Evolutionary conservation across 2,797 vertebrate species (phyloP).

Genomic region (Setipinna tenuifilis): DNA sequence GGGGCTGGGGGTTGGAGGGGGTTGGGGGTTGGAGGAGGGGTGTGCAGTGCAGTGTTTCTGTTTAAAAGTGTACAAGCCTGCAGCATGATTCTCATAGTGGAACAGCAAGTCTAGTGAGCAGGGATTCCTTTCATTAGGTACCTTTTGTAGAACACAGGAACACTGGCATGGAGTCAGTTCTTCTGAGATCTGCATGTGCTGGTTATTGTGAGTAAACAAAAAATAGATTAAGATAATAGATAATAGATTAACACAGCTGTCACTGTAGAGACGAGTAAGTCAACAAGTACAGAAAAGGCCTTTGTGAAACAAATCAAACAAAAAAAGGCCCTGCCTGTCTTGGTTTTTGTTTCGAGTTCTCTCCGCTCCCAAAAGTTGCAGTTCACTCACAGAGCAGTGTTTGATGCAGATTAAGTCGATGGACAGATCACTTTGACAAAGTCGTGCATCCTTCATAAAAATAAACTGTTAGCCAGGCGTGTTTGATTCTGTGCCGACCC

Average conservation of each 20-base stretch:
- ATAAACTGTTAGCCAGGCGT: background rate
- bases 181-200: background rate
- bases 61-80: background rate
- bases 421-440: background rate
- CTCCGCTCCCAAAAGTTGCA: background rate
- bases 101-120: background rate
- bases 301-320: background rate
- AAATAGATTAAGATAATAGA: background rate
- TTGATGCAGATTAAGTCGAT: background rate
- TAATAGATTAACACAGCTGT: background rate
- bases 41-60: background rate
- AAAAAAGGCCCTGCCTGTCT: background rate
- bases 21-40: too few relatives aligned
- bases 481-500: background rate
- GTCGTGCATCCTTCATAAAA: background rate
- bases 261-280: background rate
- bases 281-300: background rate
- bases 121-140: background rate
- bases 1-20: too few relatives aligned
- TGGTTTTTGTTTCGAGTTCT: background rate
- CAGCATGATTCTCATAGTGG: background rate
- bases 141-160: background rate
- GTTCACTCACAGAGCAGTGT: too few relatives aligned
- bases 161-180: background rate
- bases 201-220: background rate